A percentile compares a stretch with the other conserved stretches of the same genome.
phyloP scores from a whole-genome alignment of 2,113 vertebrate genomes.

The Formicarius rufipectus region DNA sequence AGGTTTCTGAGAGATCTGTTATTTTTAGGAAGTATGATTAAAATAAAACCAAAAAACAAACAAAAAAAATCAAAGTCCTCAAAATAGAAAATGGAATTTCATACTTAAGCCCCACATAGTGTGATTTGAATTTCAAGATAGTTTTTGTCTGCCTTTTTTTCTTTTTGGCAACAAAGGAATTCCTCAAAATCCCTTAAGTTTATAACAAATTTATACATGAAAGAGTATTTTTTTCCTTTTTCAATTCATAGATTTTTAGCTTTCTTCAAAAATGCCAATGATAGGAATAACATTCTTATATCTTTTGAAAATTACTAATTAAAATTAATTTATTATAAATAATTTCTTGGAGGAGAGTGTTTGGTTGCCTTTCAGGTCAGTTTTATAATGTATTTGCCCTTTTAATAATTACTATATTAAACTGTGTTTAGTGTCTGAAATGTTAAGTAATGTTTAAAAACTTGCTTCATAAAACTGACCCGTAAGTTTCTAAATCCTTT shows the following conservation, averaged over 20 bases:
- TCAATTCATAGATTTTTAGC: background rate
- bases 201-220: background rate
- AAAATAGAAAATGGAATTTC: background rate
- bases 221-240: background rate
- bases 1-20: background rate
- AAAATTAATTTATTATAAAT: background rate
- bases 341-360: background rate
- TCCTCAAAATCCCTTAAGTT: background rate
- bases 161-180: background rate
- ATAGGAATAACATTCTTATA: background rate
- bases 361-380: background rate
- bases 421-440: background rate
- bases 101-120: background rate
- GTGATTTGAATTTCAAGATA: background rate
- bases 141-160: background rate
- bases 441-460: background rate
- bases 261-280: background rate
- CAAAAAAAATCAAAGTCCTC: background rate
- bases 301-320: background rate
- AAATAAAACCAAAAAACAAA: background rate
- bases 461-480: background rate
- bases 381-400: background rate
- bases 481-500: background rate
- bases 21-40: background rate
- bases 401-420: background rate